Evolutionary conservation across 2,113 vertebrate genomes (phyloP), one percentile per base, ranked within the genome.

Genomic region (Emydura subglobosa): DNA sequence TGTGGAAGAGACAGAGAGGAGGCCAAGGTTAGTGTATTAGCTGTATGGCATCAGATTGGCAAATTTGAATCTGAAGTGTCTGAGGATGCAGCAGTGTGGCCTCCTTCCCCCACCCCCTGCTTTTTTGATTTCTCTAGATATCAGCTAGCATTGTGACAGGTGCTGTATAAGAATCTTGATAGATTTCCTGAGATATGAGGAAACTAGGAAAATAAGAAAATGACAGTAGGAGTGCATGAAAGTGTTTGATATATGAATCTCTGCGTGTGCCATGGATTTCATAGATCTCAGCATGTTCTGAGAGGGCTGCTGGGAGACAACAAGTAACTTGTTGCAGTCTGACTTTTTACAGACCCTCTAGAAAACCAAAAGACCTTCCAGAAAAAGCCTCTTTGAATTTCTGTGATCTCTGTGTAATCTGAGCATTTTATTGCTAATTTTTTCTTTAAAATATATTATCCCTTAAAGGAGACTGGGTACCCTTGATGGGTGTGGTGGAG

Each of bases 201-300:
- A 88, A 83, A 59, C 1, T 8, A 54, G 88, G 79, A 42, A 85
- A 85, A n/a, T 82, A 54, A 90, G 82, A 42, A 85, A 85, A 47
- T 79, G 5, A 54, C 65, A 81, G 47, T 81, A 92, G 34, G 54
- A 88, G 53, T n/a, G 6, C 57, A 85, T 2, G 72, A 68, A 85
- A 90, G 34, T 94, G 92, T 86, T 92, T 68, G 44, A 54, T 92
- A 82, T 22, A 16, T 31, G 1, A 19, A 88, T 96, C 9, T 84
- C 19, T 88, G 86, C 91, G 53, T 91, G 83, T 93, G 25, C 49
- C 82, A 39, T 57, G n/a, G 13, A 59, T 91, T 94, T 88, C 80
- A 47, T 42, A 94, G 57, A 39, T 80, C 82, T 93, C 82, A 65
- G 83, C 31, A 27, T 88, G 24, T 92, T 93, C 79, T 87, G 44